Base-by-base conservation (phyloP, 1,140 invertebrate species). In the Gonatopus flavifemur region DNA sequence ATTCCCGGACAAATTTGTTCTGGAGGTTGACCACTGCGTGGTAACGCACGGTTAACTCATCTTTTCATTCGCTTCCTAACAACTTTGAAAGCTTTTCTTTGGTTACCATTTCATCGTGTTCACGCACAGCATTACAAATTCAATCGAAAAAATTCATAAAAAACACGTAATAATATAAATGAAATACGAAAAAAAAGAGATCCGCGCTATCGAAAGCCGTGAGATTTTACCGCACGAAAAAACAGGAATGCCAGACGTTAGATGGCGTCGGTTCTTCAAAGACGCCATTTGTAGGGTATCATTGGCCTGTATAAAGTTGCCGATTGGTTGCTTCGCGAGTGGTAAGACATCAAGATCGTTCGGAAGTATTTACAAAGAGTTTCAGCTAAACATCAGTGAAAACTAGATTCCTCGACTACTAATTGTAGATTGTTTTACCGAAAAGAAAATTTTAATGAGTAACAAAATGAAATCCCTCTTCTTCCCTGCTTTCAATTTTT, bases 181-280 rank as follows among this genome's bases (percentile, higher is more conserved):
- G 55, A 65, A 65, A 56, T 57, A 45, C 25, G 47, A 46, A 49
- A 46, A 57, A 28, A 54, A 39, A 52, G 44, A 39, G 24, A 49
- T 66, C 50, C 55, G 57, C 60, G 57, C 53, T 61, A 55, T 49
- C 55, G 55, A 67, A 59, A 57, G 62, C 53, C 55, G 57, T 65
- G 60, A n/a, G n/a, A 56, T 51, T 64, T 65, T 59, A 58, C 52
- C 50, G 36, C 50, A 46, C 49, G 49, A 63, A 60, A 64, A 73
- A 69, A 68, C 70, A 67, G 58, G 70, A 76, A 70, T 76, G 67
- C 71, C 67, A 70, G 69, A 66, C 70, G 70, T 77, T 75, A 77
- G 75, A 77, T 77, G 75, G 75, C 75, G 75, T 77, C 75, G 71
- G 71, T 76, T 69, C 63, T 45, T 64, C n/a, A n/a, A n/a, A 48